Conservation (phyloP, 2,797 vertebrate genomes). For the Parambassis ranga region DNA sequence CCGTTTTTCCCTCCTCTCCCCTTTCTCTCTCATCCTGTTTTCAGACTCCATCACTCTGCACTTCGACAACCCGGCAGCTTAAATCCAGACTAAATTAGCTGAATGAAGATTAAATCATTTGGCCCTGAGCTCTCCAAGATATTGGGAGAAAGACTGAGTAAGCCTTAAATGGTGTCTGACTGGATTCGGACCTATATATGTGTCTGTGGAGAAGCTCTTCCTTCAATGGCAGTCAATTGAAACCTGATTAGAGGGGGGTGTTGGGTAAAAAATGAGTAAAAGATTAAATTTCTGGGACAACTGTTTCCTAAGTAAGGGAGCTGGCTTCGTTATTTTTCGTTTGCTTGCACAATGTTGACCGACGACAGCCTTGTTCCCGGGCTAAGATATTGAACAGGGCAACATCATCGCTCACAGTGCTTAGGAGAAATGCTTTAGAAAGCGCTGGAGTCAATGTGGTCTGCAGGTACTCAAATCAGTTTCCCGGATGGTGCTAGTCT, state of each 20-base stretch:
- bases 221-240: conserved; percentile 76
- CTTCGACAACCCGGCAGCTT: conserved; percentile 78
- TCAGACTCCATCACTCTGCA: conserved; percentile 79
- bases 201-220: conserved; percentile 66
- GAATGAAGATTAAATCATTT: conserved; percentile 84
- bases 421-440: conserved; percentile 44
- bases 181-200: conserved; percentile 66
- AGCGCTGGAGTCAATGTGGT: conserved; percentile 38
- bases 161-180: conserved; percentile 76
- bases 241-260: conserved; percentile 74
- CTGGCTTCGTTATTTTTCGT: conserved; percentile 73
- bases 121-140: conserved; percentile 75
- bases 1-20: conserved; percentile 55
- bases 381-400: conserved; percentile 60
- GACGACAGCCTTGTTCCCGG: conserved; percentile 68
- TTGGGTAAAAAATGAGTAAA: conserved; percentile 72
- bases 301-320: conserved; percentile 74
- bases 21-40: conserved; percentile 75
- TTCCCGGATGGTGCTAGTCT: conserved; percentile 39
- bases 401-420: conserved; percentile 64
- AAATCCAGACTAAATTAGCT: conserved; percentile 82
- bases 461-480: conserved; percentile 47
- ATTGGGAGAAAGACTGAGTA: conserved; percentile 78
- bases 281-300: conserved; percentile 76
- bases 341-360: conserved; percentile 57